Evolutionary conservation across 2,888 invertebrate genomes (phyloP).

Genomic region (Acanthosepion lycidas): DNA sequence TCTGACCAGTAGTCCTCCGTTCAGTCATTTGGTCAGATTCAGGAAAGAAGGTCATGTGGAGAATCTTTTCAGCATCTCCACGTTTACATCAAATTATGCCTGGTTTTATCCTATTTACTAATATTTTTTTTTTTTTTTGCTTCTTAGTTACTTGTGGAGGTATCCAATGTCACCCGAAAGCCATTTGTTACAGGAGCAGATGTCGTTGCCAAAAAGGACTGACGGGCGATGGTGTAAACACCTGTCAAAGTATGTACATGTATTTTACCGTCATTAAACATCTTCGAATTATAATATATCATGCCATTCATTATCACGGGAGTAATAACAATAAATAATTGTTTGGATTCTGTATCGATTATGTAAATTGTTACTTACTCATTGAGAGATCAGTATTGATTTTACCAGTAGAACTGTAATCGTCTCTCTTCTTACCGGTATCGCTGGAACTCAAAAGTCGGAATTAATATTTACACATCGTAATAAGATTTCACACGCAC

Average conservation of each 20-base stretch:
- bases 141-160: conserved; percentile 39
- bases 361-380: not conserved
- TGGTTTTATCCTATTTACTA: not conserved
- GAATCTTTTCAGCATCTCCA: no score
- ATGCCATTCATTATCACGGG: not conserved
- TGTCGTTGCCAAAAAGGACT: conserved; percentile 51
- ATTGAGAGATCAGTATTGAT: not conserved
- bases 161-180: conserved; percentile 49
- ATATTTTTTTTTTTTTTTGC: not conserved
- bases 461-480: not conserved
- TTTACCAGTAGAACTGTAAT: not conserved
- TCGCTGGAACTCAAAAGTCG: not conserved
- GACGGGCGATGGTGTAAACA: conserved; percentile 52
- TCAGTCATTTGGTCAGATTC: no score
- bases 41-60: no score
- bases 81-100: not conserved
- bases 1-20: no score
- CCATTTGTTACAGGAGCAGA: conserved; percentile 48
- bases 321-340: no score
- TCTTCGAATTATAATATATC: not conserved
- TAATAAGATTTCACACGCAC: not conserved
- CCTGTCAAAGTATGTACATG: conserved; percentile 50
- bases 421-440: not conserved
- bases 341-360: not conserved
- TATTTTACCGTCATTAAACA: not conserved